phyloP scores from a whole-genome alignment of 2,113 vertebrate genomes.

The Hemichromis elongatus region DNA sequence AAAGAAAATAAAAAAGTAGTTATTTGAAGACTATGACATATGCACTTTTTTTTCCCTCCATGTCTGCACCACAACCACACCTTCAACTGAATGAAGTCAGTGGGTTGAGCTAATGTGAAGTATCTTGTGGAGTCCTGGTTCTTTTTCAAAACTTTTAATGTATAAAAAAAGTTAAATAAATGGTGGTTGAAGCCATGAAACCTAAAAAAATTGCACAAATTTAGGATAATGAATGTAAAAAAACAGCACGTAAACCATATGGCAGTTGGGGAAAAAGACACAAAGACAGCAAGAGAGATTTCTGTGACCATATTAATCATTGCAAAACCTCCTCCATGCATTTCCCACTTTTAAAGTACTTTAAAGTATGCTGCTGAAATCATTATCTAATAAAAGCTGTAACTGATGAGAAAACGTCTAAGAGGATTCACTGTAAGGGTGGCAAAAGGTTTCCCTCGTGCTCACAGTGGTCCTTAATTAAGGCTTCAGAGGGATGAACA shows the following conservation, averaged over 20 bases:
- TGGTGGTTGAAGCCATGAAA: not conserved
- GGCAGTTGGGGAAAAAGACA: not conserved
- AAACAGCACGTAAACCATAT: not conserved
- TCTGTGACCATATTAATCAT: not conserved
- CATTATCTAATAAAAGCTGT: not conserved
- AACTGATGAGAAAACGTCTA: not conserved
- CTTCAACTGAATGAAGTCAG: not conserved
- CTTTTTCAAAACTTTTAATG: not conserved
- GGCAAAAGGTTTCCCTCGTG: not conserved
- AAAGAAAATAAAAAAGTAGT: not conserved
- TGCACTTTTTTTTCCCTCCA: not conserved
- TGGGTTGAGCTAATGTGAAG: not conserved
- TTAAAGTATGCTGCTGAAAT: not conserved
- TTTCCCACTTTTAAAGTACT: not conserved
- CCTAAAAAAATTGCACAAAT: not conserved
- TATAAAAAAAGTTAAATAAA: not conserved
- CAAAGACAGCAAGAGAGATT: not conserved
- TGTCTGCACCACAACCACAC: not conserved
- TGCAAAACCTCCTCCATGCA: not conserved
- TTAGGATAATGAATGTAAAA: not conserved
- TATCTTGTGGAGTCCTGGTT: not conserved
- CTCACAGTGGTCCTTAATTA: slow-evolving; percentile 4
- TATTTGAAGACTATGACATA: not conserved
- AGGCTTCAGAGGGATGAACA: not conserved
- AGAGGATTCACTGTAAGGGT: not conserved